Evolutionary conservation across 2,888 invertebrate genomes (phyloP).

Genomic region (Troides helena): DNA sequence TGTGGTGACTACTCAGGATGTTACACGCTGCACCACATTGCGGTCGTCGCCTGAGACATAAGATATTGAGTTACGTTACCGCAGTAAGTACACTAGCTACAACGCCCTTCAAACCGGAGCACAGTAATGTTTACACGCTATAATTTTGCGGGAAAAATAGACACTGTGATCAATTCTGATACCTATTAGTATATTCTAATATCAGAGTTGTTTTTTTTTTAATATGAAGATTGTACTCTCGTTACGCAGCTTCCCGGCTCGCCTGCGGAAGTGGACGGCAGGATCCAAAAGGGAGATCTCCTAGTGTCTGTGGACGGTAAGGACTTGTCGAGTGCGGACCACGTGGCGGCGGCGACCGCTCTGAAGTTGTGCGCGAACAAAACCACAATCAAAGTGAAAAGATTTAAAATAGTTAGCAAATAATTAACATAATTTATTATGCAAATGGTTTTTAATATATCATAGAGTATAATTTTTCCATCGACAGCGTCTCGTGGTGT

Average conservation of each 20-base stretch:
- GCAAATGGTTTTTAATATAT: conserved; percentile 14
- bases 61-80: too few relatives aligned
- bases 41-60: too few relatives aligned
- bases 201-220: too few relatives aligned
- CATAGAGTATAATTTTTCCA: conserved; percentile 16
- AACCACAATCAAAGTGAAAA: conserved; percentile 89
- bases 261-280: conserved; percentile 91
- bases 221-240: background rate
- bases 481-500: background rate
- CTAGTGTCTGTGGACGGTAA: conserved; percentile 94
- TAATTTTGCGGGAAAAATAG: too few relatives aligned
- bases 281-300: conserved; percentile 95
- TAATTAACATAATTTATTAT: conserved; percentile 13
- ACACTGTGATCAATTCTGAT: too few relatives aligned
- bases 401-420: conserved; percentile 83
- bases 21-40: too few relatives aligned
- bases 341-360: conserved; percentile 92
- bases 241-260: conserved; percentile 89
- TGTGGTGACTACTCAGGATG: too few relatives aligned
- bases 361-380: conserved; percentile 93
- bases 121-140: too few relatives aligned
- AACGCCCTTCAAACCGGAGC: too few relatives aligned
- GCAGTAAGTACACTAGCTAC: too few relatives aligned
- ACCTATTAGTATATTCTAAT: too few relatives aligned
- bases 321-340: conserved; percentile 86